Base-by-base conservation (phyloP, 2,888 invertebrate species). In the Cartodere bifasciata region DNA sequence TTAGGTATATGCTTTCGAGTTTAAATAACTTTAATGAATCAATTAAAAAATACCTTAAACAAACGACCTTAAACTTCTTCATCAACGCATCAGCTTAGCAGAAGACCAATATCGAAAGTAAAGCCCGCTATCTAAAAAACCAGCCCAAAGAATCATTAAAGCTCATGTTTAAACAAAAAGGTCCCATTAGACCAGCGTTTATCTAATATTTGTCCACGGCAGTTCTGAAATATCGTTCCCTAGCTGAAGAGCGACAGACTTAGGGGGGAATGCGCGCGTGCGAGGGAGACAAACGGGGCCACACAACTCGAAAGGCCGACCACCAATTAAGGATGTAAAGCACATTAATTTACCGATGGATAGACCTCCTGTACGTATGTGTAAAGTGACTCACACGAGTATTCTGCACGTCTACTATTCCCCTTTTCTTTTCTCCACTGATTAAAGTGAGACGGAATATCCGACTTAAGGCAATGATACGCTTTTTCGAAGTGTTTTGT, bases 271-370 rank as follows among this genome's bases (percentile, higher is more conserved):
- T 3, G 25, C 24, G 4, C 11, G 15, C 20, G 9, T 9, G n/a
- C 24, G 36, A 44, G 14, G 21, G 32, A 48, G 53, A 50, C 30
- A 37, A 41, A 40, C 34, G 35, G 41, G 58, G 55, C 59, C 59
- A 59, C 59, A 59, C 59, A 59, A 41, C 56, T 55, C 48, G 58
- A 54, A 22, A 48, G 44, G 45, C 47, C 46, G 49, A 50, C 51
- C 49, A 50, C 52, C 52, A 59, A 59, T 59, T 59, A 59, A 59
- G 58, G 58, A 59, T 58, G 55, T 59, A 57, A 59, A 58, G 56
- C 58, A 56, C 58, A 59, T 59, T 59, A 59, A 59, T 59, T 59
- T 59, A 56, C 55, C 52, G 50, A 47, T 52, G 56, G n/a, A n/a
- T n/a, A 26, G 57, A 58, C 57, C 59, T 56, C 57, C 57, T 53